phyloP scores from a whole-genome alignment of 2,113 vertebrate species.

The Laterallus jamaicensis region DNA sequence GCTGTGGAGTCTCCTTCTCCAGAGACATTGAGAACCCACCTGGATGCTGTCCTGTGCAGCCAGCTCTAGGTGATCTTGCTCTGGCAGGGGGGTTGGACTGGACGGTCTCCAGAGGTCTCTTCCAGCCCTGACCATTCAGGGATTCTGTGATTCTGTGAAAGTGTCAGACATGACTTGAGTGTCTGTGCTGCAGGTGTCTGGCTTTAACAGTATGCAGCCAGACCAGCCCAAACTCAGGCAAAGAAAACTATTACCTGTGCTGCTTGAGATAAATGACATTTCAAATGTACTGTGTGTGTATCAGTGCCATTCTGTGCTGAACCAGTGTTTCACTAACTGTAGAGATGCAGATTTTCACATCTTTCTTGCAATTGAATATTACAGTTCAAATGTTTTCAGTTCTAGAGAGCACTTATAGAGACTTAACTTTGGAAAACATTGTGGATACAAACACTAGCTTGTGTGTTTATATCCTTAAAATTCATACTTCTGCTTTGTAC shows the following conservation, averaged over 20 bases:
- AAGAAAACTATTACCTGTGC: neutral
- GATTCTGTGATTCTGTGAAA: neutral
- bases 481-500: conserved; percentile 6
- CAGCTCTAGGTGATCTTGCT: no score
- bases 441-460: neutral
- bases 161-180: neutral
- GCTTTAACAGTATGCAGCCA: neutral
- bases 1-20: no score
- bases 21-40: no score
- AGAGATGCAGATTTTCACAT: neutral
- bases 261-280: neutral
- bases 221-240: neutral
- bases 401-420: neutral
- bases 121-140: no score
- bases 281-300: neutral
- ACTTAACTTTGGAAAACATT: neutral
- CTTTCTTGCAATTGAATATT: neutral
- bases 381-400: neutral
- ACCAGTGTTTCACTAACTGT: neutral
- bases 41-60: no score
- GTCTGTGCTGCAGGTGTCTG: neutral
- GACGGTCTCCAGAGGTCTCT: no score
- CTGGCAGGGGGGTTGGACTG: no score
- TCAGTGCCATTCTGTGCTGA: neutral
- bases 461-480: neutral